Conservation (phyloP, 2,113 vertebrate genomes). For the Nesospiza acunhae region DNA sequence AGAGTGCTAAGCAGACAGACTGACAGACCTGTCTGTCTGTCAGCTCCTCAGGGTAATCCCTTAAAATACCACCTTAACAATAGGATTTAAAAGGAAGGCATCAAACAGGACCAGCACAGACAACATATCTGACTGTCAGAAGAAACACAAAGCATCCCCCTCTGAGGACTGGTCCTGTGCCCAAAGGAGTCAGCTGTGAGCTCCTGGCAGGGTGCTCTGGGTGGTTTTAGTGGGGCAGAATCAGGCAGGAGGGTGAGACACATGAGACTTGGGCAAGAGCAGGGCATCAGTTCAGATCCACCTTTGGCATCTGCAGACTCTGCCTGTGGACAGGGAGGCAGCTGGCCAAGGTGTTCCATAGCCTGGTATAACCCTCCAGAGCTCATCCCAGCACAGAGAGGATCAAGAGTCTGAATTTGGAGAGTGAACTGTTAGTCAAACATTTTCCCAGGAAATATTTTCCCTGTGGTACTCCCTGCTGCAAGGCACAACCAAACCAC, state of each 20-base stretch:
- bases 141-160: not conserved
- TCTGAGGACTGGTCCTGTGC: not conserved
- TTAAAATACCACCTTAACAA: not conserved
- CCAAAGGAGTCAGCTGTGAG: not conserved
- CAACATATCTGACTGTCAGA: not conserved
- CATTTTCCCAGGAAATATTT: not conserved
- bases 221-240: not conserved
- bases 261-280: not conserved
- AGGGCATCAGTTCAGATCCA: not conserved
- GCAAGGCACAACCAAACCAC: fast-evolving
- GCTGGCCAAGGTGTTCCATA: not conserved
- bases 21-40: not conserved
- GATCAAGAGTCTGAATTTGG: not conserved
- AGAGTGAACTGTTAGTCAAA: not conserved
- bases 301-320: not conserved
- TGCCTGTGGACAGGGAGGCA: not conserved
- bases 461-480: not conserved
- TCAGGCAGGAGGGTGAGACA: not conserved
- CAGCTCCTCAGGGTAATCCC: not conserved
- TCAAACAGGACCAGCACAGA: not conserved
- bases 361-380: not conserved
- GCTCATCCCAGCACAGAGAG: not conserved
- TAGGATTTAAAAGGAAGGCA: not conserved
- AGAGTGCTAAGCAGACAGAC: conserved; percentile 1
- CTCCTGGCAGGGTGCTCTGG: not conserved